Conservation (phyloP, 2,113 vertebrate genomes). For the Mustela lutreola region DNA sequence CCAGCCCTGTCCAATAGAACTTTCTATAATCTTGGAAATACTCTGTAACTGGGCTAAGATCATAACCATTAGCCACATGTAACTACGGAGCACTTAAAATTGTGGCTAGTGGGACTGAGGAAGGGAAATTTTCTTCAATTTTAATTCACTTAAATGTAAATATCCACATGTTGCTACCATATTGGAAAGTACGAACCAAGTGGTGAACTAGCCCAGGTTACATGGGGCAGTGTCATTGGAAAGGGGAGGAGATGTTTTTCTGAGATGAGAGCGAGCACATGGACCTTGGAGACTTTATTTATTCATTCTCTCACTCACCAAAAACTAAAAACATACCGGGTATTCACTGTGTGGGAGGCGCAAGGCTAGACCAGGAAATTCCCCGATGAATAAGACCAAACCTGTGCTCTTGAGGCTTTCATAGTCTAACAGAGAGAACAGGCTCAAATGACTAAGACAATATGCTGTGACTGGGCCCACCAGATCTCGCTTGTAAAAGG, state of each 20-base stretch:
- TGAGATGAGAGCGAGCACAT: not conserved
- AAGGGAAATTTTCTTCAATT: not conserved
- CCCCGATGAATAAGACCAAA: not conserved
- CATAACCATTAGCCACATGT: not conserved
- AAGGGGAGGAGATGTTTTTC: not conserved
- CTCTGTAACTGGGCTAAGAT: not conserved
- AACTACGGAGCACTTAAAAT: not conserved
- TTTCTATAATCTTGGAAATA: not conserved
- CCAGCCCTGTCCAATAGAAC: not conserved
- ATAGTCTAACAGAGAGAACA: not conserved
- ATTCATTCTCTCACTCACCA: not conserved
- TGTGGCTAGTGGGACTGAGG: not conserved
- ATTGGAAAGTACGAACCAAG: not conserved
- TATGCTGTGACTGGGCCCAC: not conserved
- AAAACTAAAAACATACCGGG: not conserved
- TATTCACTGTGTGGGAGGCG: not conserved
- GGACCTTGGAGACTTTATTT: not conserved
- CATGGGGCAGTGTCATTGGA: not conserved
- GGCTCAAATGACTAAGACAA: not conserved
- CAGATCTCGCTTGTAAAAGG: not conserved
- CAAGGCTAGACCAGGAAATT: not conserved
- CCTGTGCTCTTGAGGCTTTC: not conserved
- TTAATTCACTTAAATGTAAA: constrained; percentile 18
- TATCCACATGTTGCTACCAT: not conserved
- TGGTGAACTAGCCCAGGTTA: not conserved